Percentiles rank a stretch among this genome's conserved stretches.
phyloP scores from a whole-genome alignment of 2,797 vertebrate genomes.

The Denticeps clupeoides region DNA sequence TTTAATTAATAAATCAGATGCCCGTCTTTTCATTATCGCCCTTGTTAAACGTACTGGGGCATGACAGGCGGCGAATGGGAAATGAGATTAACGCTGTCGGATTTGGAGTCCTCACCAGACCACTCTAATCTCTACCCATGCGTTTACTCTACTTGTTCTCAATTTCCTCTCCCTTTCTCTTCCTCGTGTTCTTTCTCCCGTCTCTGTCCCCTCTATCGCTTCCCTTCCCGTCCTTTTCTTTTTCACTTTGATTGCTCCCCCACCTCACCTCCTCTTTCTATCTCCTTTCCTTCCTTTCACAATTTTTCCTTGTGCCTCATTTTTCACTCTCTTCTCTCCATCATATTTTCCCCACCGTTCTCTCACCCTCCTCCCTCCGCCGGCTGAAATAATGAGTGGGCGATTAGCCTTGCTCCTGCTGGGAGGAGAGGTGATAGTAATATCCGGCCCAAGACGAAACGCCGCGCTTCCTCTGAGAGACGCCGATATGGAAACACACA shows the following conservation, averaged over 20 bases:
- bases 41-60: conserved; percentile 53
- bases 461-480: conserved; percentile 14
- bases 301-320: background rate
- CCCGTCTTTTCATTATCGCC: conserved; percentile 54
- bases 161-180: conserved; percentile 11
- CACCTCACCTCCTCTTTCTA: too few relatives aligned
- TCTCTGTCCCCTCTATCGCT: background rate
- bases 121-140: conserved; percentile 40
- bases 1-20: conserved; percentile 59
- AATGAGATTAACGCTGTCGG: conserved; percentile 51
- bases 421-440: background rate
- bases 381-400: conserved; percentile 19
- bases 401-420: conserved; percentile 20
- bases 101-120: conserved; percentile 41
- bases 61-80: conserved; percentile 41
- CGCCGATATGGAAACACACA: conserved; percentile 18
- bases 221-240: background rate
- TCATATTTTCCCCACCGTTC: conserved; percentile 6
- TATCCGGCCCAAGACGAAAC: conserved; percentile 17
- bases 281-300: background rate
- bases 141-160: conserved; percentile 29
- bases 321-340: conserved; percentile 1
- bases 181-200: background rate
- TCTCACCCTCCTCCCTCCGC: background rate
- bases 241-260: too few relatives aligned